Conservation (phyloP, 2,888 invertebrate species). For the Drosophila atripex region DNA sequence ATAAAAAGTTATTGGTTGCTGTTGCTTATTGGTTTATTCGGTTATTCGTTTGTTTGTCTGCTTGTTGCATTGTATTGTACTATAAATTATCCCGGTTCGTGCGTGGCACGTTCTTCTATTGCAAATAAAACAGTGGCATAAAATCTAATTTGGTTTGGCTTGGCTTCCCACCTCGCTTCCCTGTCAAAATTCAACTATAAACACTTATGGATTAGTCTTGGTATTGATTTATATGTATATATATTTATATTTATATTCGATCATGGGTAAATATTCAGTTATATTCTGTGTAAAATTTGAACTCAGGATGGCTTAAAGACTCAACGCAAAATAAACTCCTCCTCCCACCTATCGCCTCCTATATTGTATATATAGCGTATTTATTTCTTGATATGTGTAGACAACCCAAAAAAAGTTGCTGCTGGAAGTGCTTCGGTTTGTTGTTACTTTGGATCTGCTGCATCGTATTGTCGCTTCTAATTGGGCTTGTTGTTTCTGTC, state of each 20-base stretch:
- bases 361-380: slow-evolving; percentile 31
- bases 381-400: slow-evolving; percentile 65
- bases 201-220: slow-evolving; percentile 59
- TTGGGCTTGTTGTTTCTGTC: slow-evolving; percentile 54
- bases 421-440: slow-evolving; percentile 72
- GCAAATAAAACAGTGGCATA: slow-evolving; percentile 83
- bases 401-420: slow-evolving; percentile 78
- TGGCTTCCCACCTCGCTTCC: slow-evolving; percentile 22
- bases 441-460: slow-evolving; percentile 48
- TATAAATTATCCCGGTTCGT: slow-evolving; percentile 85
- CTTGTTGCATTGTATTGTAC: slow-evolving; percentile 82
- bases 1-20: slow-evolving; percentile 68
- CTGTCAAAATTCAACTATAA: slow-evolving; percentile 68
- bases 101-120: slow-evolving; percentile 81
- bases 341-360: slow-evolving; percentile 31
- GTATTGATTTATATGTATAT: slow-evolving; percentile 56
- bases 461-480: slow-evolving; percentile 66
- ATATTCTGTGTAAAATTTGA: slow-evolving; percentile 63
- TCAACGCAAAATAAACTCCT: slow-evolving; percentile 55
- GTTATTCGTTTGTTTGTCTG: slow-evolving; percentile 54
- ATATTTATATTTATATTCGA: slow-evolving; percentile 50
- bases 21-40: slow-evolving; percentile 57
- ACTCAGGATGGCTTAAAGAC: slow-evolving; percentile 76
- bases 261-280: slow-evolving; percentile 57
- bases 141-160: slow-evolving; percentile 27